Base-by-base conservation (phyloP, 1,140 invertebrate genomes). In the Scaptomyza pallida region DNA sequence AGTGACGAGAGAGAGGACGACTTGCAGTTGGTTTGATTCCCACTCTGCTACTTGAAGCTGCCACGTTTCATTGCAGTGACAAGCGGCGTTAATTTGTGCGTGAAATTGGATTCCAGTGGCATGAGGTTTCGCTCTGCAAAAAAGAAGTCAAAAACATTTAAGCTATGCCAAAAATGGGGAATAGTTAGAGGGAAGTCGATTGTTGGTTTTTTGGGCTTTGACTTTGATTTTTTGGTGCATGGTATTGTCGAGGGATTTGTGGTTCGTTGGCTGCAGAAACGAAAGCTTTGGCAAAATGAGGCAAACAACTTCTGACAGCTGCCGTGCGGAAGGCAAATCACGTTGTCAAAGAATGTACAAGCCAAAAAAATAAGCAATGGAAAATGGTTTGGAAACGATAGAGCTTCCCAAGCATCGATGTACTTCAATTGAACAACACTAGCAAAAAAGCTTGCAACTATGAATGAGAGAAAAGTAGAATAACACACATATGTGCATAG, bases 101-200 rank as follows among this genome's bases (percentile, higher is more conserved):
- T 86, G 55, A 81, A 81, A 86, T 86, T 86, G 64, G 62, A 69
- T 81, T 78, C 60, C 60, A 44, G 50, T 37, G 40, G 15, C 60
- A 19, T n/a, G 33, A 21, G 16, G 21, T 17, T 54, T 44, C n/a
- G 9, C 30, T 51, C 15, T 40, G n/a, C n/a, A n/a, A n/a, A n/a
- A 3, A 15, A 15, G 3, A 17, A 2, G n/a, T n/a, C n/a, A n/a
- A 30, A 48, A 67, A 59, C 23, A 48, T 64, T 62, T 15, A 23
- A 10, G 33, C 33, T 2, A 17, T 43, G 5, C 23, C 5, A 26
- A 37, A 15, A 40, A 23, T 15, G 37, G 17, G 26, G 26, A 30
- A 6, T 8, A 15, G 12, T 19, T 5, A 12, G n/a, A 13, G 13
- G n/a, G 40, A 23, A 19, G 44, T 43, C 21, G 61, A 17, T 15